A percentile compares a stretch with the other conserved stretches of the same genome.
phyloP scores from a whole-genome alignment of 2,888 invertebrate genomes.

The Cotesia congregata region DNA sequence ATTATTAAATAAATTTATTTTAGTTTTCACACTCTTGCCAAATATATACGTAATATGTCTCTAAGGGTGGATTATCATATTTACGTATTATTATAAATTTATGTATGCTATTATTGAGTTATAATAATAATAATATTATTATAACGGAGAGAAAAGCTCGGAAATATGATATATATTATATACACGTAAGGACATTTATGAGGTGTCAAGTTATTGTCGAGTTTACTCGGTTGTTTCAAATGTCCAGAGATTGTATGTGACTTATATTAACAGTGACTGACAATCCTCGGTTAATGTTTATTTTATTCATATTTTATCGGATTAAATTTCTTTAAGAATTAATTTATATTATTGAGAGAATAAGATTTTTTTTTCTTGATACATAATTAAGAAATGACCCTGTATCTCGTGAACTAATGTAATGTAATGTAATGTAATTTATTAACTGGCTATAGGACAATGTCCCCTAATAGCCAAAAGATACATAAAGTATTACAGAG shows the following conservation, averaged over 20 bases:
- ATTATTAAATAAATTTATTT: slow-evolving; percentile 52
- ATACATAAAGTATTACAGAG: too few species aligned
- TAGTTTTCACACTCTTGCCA: slow-evolving; percentile 52
- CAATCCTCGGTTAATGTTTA: not conserved
- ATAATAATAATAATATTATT: not conserved
- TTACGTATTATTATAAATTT: not conserved
- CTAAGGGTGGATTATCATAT: not conserved
- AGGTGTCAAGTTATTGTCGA: not conserved
- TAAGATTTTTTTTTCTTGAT: too few species aligned
- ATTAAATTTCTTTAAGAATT: too few species aligned
- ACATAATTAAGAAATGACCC: too few species aligned
- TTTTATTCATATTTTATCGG: too few species aligned
- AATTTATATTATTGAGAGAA: too few species aligned
- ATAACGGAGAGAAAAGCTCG: not conserved
- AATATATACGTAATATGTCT: slow-evolving; percentile 34
- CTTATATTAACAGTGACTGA: not conserved
- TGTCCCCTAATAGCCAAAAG: too few species aligned
- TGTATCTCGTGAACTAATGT: too few species aligned
- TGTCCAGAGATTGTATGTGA: not conserved
- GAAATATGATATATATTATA: not conserved
- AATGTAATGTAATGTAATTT: too few species aligned
- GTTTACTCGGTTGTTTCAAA: not conserved
- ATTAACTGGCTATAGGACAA: too few species aligned
- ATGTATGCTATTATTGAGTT: too few species aligned
- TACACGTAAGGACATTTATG: not conserved